Conservation (phyloP, 2,797 vertebrate species). For the Eutrigla gurnardus region DNA sequence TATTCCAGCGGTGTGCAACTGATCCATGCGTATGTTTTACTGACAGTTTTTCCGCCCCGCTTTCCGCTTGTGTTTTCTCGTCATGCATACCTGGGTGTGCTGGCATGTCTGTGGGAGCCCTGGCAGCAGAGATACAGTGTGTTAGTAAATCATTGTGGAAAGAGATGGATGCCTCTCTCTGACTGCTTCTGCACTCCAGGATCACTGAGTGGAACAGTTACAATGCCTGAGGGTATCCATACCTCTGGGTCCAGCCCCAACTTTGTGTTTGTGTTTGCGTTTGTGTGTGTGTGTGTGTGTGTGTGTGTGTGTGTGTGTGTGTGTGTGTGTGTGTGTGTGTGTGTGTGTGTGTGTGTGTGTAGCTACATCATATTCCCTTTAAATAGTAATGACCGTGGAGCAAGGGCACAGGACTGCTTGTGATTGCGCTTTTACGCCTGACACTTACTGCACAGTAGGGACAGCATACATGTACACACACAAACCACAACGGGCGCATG, state of each 20-base stretch:
- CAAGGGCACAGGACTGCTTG: conserved; percentile 32
- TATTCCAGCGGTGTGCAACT: background rate
- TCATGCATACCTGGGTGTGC: conserved; percentile 58
- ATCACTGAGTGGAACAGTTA: conserved; percentile 73
- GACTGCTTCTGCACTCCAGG: conserved; percentile 60
- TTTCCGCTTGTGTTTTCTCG: conserved; percentile 42
- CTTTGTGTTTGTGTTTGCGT: conserved; percentile 20
- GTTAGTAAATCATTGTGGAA: conserved; percentile 77
- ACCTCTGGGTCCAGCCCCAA: conserved; percentile 49
- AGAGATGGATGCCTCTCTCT: conserved; percentile 69
- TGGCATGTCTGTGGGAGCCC: conserved; percentile 44
- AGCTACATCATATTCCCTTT: conserved; percentile 54
- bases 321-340: background rate
- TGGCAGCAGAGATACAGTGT: conserved; percentile 59
- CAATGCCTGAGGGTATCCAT: conserved; percentile 65
- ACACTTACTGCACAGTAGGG: conserved; percentile 29
- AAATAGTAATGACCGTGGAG: conserved; percentile 67
- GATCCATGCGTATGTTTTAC: conserved; percentile 32
- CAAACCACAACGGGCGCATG: conserved; percentile 22
- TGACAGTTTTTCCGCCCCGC: conserved; percentile 42
- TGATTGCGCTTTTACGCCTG: conserved; percentile 49
- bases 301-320: conserved; percentile 33
- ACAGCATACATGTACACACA: conserved; percentile 13
- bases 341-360: conserved; percentile 28
- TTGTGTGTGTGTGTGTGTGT: conserved; percentile 28